These are phyloP conservation scores for Epinephelus malabaricus DNA, from an alignment of 2,797 vertebrate species.

Conservation along the genomic window DNA sequence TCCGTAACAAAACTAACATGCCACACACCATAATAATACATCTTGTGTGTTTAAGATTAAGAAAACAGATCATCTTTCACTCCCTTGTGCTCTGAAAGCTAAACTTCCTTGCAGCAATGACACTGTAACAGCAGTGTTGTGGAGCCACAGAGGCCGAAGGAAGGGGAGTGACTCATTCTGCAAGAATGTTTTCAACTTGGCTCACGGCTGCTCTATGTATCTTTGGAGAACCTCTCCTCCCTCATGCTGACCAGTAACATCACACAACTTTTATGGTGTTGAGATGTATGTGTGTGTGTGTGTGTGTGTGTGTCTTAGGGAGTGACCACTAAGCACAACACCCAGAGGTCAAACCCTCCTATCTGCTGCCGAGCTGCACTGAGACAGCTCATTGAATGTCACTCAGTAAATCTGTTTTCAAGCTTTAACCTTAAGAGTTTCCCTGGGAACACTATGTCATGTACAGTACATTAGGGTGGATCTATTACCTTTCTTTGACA, in stretches of 20 bases:
- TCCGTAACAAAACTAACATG: background rate
- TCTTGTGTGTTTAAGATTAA: background rate
- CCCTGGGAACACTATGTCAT: conserved; percentile 32
- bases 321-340: conserved; percentile 27
- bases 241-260: conserved; percentile 48
- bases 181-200: conserved; percentile 71
- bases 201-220: conserved; percentile 34
- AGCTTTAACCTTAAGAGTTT: conserved; percentile 32
- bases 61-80: background rate
- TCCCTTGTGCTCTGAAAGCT: background rate
- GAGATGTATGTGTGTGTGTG: conserved; percentile 24
- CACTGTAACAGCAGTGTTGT: conserved; percentile 38
- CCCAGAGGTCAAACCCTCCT: conserved; percentile 30
- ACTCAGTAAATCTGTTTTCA: conserved; percentile 28
- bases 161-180: conserved; percentile 69
- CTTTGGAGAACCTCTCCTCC: conserved; percentile 45
- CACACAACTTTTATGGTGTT: conserved; percentile 37
- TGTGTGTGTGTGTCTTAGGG: background rate
- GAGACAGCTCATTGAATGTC: conserved; percentile 13
- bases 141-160: conserved; percentile 43
- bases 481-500: conserved; percentile 39
- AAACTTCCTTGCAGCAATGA: conserved; percentile 10
- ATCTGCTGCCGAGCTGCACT: conserved; percentile 17
- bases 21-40: background rate
- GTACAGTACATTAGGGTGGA: conserved; percentile 36